These are phyloP conservation scores for Liasis olivaceus DNA, from an alignment of 2,797 vertebrate genomes.

Conservation along the genomic window DNA sequence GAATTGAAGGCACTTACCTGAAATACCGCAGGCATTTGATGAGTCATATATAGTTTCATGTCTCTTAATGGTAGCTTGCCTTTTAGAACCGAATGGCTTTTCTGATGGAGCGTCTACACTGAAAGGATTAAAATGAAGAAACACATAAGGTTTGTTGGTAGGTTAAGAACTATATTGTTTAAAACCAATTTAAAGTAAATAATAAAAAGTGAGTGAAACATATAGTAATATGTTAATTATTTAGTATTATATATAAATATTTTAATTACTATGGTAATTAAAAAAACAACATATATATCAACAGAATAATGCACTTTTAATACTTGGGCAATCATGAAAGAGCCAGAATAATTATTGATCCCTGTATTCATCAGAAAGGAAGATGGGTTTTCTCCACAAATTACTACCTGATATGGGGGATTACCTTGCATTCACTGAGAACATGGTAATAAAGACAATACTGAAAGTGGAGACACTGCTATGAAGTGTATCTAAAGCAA, in stretches of 20 bases:
- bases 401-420: background rate
- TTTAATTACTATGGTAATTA: background rate
- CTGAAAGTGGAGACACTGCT: too few relatives aligned
- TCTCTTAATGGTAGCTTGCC: conserved; percentile 61
- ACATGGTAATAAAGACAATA: background rate
- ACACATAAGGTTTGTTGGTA: background rate
- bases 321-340: background rate
- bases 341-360: background rate
- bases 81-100: background rate
- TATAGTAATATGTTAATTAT: background rate
- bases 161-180: background rate
- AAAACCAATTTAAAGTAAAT: background rate
- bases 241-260: too few relatives aligned
- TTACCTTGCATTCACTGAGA: background rate
- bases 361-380: background rate
- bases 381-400: background rate
- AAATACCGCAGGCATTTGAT: conserved; percentile 79
- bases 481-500: too few relatives aligned
- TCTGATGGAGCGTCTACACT: conserved; percentile 52
- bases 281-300: background rate
- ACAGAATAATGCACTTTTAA: background rate
- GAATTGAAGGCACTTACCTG: conserved; percentile 73
- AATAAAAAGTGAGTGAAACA: background rate
- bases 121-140: background rate
- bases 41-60: conserved; percentile 71